phyloP scores from a whole-genome alignment of 2,888 invertebrate genomes.

The Orthosia cruda region DNA sequence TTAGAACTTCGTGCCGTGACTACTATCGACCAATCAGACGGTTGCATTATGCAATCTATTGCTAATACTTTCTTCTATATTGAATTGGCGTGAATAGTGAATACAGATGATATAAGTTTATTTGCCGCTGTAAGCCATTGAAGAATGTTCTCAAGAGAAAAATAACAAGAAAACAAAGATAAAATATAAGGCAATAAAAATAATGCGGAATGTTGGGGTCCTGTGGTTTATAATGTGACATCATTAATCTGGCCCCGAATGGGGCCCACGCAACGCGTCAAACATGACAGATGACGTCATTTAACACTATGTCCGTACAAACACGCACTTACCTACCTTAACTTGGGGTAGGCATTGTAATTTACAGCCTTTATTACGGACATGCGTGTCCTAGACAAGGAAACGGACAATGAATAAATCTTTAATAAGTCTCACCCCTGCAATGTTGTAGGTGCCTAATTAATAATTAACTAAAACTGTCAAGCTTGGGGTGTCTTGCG shows the following conservation, averaged over 20 bases:
- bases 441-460: constrained; percentile 40
- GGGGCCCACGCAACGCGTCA: constrained; percentile 58
- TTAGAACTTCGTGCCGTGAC: constrained; percentile 68
- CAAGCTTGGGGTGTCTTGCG: constrained; percentile 54
- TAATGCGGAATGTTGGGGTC: constrained; percentile 79
- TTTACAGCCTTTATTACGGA: constrained; percentile 27
- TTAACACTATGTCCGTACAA: constrained; percentile 74
- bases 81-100: constrained; percentile 39
- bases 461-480: constrained; percentile 65
- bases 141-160: constrained; percentile 1
- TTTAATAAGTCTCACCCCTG: constrained; percentile 44
- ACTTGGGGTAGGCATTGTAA: constrained; percentile 44
- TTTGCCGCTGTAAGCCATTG: background rate
- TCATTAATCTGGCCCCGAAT: constrained; percentile 84
- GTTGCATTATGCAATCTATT: constrained; percentile 58
- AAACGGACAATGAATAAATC: constrained; percentile 46
- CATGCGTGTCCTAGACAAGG: constrained; percentile 26
- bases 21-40: constrained; percentile 60
- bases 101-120: background rate
- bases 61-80: constrained; percentile 43
- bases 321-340: constrained; percentile 36
- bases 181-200: constrained; percentile 77
- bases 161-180: constrained; percentile 27
- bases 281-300: constrained; percentile 85
- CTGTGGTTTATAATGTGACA: constrained; percentile 77